phyloP scores from a whole-genome alignment of 2,888 invertebrate species.

The Caenorhabditis japonica region DNA sequence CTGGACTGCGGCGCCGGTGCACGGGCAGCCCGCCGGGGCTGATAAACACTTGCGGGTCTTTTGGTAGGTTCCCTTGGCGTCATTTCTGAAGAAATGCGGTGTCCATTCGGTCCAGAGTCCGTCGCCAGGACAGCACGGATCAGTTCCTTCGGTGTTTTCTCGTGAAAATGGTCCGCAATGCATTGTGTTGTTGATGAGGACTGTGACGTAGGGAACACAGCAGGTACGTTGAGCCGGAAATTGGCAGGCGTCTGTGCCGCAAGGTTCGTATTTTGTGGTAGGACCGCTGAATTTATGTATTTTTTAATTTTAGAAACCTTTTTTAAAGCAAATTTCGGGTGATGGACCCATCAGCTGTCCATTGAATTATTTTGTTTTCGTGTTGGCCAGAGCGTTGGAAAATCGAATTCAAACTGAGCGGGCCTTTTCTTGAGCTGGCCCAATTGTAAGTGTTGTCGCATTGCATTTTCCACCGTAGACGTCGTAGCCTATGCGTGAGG shows the following conservation, averaged over 20 bases:
- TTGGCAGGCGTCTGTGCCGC: slow-evolving; percentile 9
- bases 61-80: not conserved
- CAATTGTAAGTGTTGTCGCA: no score
- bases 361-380: no score
- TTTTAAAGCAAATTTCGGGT: no score
- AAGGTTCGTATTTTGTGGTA: not conserved
- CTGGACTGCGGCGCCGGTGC: not conserved
- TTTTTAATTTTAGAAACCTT: no score
- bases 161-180: slow-evolving; percentile 16
- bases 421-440: no score
- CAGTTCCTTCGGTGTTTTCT: not conserved
- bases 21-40: not conserved
- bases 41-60: not conserved
- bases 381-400: no score
- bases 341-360: no score
- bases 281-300: no score
- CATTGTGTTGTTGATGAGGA: slow-evolving; percentile 3
- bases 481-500: no score
- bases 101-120: not conserved
- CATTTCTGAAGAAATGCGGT: no score
- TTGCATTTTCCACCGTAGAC: no score
- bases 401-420: no score
- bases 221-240: slow-evolving; percentile 30
- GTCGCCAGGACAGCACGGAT: not conserved
- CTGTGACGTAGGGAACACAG: slow-evolving; percentile 17